Conservation (phyloP, 2,888 invertebrate genomes). For the Sinelater perroti region DNA sequence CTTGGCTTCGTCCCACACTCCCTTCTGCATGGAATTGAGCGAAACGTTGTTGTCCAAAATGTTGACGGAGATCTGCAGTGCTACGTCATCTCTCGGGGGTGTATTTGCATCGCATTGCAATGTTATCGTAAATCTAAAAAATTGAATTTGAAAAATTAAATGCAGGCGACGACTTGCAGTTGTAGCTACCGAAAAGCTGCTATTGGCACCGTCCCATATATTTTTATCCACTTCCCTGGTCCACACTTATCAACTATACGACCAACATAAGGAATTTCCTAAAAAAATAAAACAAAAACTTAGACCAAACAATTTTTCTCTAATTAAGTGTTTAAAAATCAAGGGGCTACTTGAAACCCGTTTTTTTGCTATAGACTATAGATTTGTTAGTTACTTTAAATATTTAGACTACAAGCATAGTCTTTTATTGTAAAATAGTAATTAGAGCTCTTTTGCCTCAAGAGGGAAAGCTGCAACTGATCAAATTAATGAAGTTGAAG, state of each 20-base stretch:
- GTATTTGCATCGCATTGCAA: conserved; percentile 74
- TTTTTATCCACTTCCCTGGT: conserved; percentile 72
- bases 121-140: conserved; percentile 71
- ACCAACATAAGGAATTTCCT: conserved; percentile 73
- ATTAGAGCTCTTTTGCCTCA: no score
- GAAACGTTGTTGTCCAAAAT: conserved; percentile 61
- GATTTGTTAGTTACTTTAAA: no score
- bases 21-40: conserved; percentile 62
- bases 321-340: no score
- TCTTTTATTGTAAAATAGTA: no score
- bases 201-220: conserved; percentile 67
- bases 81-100: conserved; percentile 75
- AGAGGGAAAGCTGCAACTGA: no score
- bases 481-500: no score
- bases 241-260: conserved; percentile 68
- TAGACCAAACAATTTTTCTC: no score
- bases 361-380: no score
- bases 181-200: conserved; percentile 64
- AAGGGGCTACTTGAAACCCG: no score
- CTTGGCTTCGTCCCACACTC: conserved; percentile 66
- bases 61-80: conserved; percentile 70
- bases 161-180: neutral
- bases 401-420: no score
- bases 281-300: conserved; percentile 44
- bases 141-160: neutral